phyloP scores from a whole-genome alignment of 2,888 invertebrate genomes.

The Drosophila seclusa region DNA sequence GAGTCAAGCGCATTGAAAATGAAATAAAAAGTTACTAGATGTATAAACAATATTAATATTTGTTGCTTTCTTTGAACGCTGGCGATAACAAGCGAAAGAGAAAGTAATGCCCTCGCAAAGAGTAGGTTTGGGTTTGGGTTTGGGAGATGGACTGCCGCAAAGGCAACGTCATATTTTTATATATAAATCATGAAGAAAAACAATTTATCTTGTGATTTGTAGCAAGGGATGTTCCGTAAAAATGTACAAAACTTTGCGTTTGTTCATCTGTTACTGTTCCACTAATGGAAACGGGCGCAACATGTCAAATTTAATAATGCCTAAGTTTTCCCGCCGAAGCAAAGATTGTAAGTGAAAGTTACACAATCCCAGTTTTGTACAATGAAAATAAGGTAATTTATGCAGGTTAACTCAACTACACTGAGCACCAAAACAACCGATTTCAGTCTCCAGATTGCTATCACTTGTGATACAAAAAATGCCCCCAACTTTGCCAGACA shows the following conservation, averaged over 20 bases:
- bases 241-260: slow-evolving; percentile 47
- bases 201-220: slow-evolving; percentile 80
- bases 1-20: slow-evolving; percentile 40
- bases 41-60: slow-evolving; percentile 73
- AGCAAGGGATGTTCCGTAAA: slow-evolving; percentile 60
- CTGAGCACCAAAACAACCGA: slow-evolving; percentile 5
- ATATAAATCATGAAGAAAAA: slow-evolving; percentile 80
- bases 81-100: slow-evolving; percentile 54
- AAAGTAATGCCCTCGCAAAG: slow-evolving; percentile 24
- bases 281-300: slow-evolving; percentile 49
- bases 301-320: slow-evolving; percentile 77
- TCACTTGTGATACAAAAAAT: slow-evolving; percentile 40
- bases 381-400: slow-evolving; percentile 42
- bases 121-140: background rate
- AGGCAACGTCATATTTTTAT: slow-evolving; percentile 61
- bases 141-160: slow-evolving; percentile 31
- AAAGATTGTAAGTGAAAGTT: slow-evolving; percentile 44
- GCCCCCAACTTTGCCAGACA: background rate
- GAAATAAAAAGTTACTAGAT: slow-evolving; percentile 61
- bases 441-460: slow-evolving; percentile 52
- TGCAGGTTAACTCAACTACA: slow-evolving; percentile 34
- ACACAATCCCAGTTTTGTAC: slow-evolving; percentile 23
- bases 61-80: slow-evolving; percentile 60
- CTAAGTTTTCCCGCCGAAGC: slow-evolving; percentile 29
- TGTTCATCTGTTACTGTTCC: slow-evolving; percentile 53